Evolutionary conservation across 1,140 invertebrate species (phyloP).

Genomic region (Formica selysi): DNA sequence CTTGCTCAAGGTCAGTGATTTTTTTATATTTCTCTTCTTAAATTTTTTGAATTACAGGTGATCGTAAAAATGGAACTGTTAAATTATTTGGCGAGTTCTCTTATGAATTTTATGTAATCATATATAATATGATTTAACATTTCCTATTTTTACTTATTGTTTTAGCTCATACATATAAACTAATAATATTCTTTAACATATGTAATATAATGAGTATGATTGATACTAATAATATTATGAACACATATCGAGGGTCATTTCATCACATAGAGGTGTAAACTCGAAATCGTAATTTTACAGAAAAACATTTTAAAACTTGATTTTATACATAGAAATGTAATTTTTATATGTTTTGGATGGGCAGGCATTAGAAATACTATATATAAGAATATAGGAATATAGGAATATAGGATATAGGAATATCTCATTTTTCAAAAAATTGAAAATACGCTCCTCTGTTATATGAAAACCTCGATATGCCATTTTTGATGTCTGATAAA

Average conservation of each 20-base stretch:
- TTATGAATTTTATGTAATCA: background rate
- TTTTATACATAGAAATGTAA: background rate
- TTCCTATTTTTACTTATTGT: background rate
- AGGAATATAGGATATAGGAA: too few species aligned
- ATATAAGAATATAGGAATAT: too few species aligned
- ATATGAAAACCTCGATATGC: too few species aligned
- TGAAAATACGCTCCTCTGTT: too few species aligned
- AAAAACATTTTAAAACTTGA: background rate
- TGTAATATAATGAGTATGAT: background rate
- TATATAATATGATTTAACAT: too few species aligned
- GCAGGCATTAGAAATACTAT: too few species aligned
- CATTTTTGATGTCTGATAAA: background rate
- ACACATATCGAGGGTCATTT: background rate
- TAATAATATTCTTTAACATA: background rate
- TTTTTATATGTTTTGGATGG: too few species aligned
- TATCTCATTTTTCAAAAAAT: too few species aligned
- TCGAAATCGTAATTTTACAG: too few species aligned
- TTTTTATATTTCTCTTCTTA: background rate
- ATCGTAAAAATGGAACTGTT: background rate
- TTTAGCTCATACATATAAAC: background rate
- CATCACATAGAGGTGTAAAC: too few species aligned
- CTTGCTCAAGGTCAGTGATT: constrained; percentile 90
- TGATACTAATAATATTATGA: background rate
- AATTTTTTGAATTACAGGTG: background rate
- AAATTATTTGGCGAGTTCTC: background rate